Evolutionary conservation across 2,888 invertebrate genomes (phyloP).

Genomic region (Molorchus minor): DNA sequence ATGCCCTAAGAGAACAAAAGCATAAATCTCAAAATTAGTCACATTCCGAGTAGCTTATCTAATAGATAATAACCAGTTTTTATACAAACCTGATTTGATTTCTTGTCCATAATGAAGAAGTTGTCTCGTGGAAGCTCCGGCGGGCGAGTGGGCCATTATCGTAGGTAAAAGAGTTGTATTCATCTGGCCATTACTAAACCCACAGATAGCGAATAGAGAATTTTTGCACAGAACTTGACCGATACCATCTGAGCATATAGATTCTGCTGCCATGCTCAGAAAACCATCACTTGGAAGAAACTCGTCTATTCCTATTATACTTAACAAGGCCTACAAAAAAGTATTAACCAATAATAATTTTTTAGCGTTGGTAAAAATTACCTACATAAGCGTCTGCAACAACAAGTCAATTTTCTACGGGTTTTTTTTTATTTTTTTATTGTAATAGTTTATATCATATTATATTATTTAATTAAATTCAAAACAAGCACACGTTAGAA

Average conservation of each 20-base stretch:
- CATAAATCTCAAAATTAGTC: no score
- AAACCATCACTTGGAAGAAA: slow-evolving; percentile 70
- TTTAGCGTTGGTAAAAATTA: no score
- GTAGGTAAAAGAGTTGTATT: slow-evolving; percentile 50
- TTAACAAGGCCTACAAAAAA: slow-evolving; percentile 29
- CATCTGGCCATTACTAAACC: slow-evolving; percentile 54
- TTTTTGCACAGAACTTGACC: slow-evolving; percentile 50
- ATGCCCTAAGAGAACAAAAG: no score
- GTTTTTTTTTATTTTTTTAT: no score
- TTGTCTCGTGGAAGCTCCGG: slow-evolving; percentile 68
- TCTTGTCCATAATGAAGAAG: slow-evolving; percentile 77
- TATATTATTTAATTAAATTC: no score
- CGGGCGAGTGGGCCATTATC: slow-evolving; percentile 46
- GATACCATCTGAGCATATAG: slow-evolving; percentile 23
- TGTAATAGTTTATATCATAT: no score
- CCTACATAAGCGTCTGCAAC: no score
- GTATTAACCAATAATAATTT: no score
- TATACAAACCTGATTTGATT: slow-evolving; percentile 60
- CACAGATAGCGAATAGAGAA: slow-evolving; percentile 52
- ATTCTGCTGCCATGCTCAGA: slow-evolving; percentile 53
- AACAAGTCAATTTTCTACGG: no score
- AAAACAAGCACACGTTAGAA: no score
- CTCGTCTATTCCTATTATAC: slow-evolving; percentile 67
- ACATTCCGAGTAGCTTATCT: no score
- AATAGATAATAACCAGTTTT: no score